Base-by-base conservation (phyloP, 2,888 invertebrate genomes). In the Agonopterix arenella region DNA sequence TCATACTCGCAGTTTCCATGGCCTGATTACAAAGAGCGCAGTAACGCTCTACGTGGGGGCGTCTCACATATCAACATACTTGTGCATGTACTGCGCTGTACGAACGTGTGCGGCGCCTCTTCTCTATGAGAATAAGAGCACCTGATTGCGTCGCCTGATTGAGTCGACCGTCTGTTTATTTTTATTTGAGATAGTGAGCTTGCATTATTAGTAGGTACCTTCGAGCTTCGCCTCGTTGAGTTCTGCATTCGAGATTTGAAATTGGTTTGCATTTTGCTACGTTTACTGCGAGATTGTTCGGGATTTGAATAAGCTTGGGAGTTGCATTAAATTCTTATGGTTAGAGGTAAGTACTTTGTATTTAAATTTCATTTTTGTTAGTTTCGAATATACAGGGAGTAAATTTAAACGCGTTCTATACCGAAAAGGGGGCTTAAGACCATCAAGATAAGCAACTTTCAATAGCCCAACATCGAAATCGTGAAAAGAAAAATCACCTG, bases 71-170 rank as follows among this genome's bases (percentile, higher is more conserved):
- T 43, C 43, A 11, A 13, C 40, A 50, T 13, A 47, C 36, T 36
- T 43, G 49, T 42, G 52, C 44, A 49, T 53, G 49, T 46, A 52
- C 41, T 18, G 40, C 41, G 28, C 3, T 4, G 10, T 48, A 56
- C 55, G 52, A 54, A 52, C 49, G 47, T 46, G 51, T 53, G 53
- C 58, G 48, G 50, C 52, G 55, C 50, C 48, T 28, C 28, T 28
- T 50, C 48, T 28, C 28, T 28, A 69, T 70, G 73, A 66, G 77
- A 79, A 81, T 74, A 78, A 76, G 69, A 77, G 77, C 84, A 85
- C 85, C 85, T 85, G 85, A 85, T 85, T 85, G 84, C 82, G 77
- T 62, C 78, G 77, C 62, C 78, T 80, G 77, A 80, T 81, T 76
- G 79, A 28, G 28, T 28, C 28, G 28, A 71, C 8, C 18, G 56